phyloP scores from a whole-genome alignment of 1,140 invertebrate genomes.

The Hirudo medicinalis region DNA sequence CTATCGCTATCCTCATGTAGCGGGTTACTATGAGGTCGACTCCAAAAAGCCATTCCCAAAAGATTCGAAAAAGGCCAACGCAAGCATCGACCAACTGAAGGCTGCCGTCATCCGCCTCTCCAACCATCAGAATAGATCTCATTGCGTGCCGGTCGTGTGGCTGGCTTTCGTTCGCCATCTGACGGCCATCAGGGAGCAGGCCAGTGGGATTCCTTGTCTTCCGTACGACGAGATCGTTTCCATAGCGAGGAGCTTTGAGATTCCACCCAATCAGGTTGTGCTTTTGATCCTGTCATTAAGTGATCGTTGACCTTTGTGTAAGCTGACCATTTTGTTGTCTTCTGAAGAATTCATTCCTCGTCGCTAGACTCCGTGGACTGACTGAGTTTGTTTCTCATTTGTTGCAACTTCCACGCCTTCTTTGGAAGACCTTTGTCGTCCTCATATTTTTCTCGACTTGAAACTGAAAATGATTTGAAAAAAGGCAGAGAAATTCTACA shows the following conservation, averaged over 20 bases:
- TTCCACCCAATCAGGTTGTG: conserved; percentile 15
- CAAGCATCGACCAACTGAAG: conserved; percentile 24
- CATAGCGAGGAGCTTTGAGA: conserved; percentile 23
- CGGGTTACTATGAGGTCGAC: conserved; percentile 23
- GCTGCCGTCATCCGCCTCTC: conserved; percentile 18
- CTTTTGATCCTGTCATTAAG: background rate
- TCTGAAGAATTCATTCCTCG: no score
- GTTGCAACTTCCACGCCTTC: no score
- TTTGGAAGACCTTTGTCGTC: no score
- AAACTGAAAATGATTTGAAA: no score
- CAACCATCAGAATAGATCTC: conserved; percentile 6
- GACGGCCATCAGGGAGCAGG: conserved; percentile 22
- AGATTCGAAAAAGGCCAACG: conserved; percentile 22
- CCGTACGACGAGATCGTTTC: conserved; percentile 23
- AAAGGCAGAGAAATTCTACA: no score
- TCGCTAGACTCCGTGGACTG: no score
- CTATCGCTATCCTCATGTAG: conserved; percentile 18
- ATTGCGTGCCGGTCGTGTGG: conserved; percentile 22
- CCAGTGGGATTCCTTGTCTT: conserved; percentile 20
- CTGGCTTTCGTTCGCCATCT: conserved; percentile 21
- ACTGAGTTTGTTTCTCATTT: no score
- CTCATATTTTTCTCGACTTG: no score
- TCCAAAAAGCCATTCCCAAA: conserved; percentile 22
- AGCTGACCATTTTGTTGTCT: no score
- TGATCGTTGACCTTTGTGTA: background rate